Evolutionary conservation across 2,888 invertebrate genomes (phyloP), one percentile per base, ranked within the genome.

Genomic region (Dorcus parallelipipedus): DNA sequence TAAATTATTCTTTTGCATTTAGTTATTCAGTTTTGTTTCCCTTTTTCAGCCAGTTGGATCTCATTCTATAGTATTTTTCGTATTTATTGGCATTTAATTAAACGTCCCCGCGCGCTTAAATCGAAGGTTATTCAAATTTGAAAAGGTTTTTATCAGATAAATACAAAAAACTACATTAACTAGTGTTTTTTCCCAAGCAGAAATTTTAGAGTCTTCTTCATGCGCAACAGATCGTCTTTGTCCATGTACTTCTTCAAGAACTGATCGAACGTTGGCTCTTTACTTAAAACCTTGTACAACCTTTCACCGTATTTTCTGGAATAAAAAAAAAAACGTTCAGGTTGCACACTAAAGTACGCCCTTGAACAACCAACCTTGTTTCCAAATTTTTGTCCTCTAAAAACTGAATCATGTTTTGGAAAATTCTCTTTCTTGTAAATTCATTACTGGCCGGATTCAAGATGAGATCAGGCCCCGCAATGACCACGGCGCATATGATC

Each of bases 401-500:
- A 63, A 84, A 77, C n/a, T 73, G 71, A 0, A 81, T 77, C 65
- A 85, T 76, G 3, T 82, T 74, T 1, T 78, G 68, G 26, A 84
- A 76, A 4, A 82, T 78, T 61, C 80, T 76, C 9, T 74, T 73
- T 14, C 84, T 73, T 1, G 84, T 84, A 51, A 72, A 66, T 41
- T 82, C 84, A n/a, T 82, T 83, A 2, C 79, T 79, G 45, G 77
- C 72, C 3, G 81, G 78, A 66, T 84, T 81, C 59, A 89, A 75
- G 49, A 84, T 80, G 38, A 81, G 77, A 17, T 83, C 83, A 0
- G 87, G 82, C 33, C 87, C 86, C 60, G 86, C 81, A 68, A 85
- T 80, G 58, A 88, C 86, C 58, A 86, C 82, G 58, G 87, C 78
- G 60, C 84, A 83, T 49, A 86, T 84, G 61, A 90, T 73, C 63